Base-by-base conservation (phyloP, 1,140 invertebrate genomes). In the Papilio machaon region DNA sequence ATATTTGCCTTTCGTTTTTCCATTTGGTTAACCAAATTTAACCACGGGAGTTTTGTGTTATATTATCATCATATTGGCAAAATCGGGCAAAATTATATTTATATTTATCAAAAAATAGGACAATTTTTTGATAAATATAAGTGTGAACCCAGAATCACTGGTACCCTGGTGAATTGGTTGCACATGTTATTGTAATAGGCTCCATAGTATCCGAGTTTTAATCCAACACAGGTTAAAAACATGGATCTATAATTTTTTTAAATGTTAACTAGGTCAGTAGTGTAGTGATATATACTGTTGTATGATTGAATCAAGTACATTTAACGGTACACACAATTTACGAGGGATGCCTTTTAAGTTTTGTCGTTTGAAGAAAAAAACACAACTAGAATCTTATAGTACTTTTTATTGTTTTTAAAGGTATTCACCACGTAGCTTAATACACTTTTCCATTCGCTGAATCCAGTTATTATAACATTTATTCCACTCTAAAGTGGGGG, bases 211-310 rank as follows among this genome's bases (percentile, higher is more conserved):
- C 23, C 2, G 58, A 60, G n/a, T 23, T 60, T 9, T 23, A 60
- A 60, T 10, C 17, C 58, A n/a, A 60, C 19, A 60, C 7, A 60
- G 17, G 8, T 23, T 60, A 19, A 10, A n/a, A 19, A 60, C 19
- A 64, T 30, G 23, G 10, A 13, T 30, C 11, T 35, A 35, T 64
- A 13, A 30, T 11, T 64, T 64, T 64, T 64, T 64, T 13, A 70
- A 38, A 35, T 70, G 3, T 70, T 35, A 70, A 70, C 64, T 70
- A 70, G 64, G 64, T 70, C 64, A 70, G 64, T 70, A 6, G 52
- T 54, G 52, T 54, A 43, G 13, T 38, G 17, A 35, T 70, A 35
- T 67, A 6, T 9, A 17, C 11, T 7, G 4, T 17, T 35, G 23
- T 67, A 13, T 67, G 64, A 70, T 70, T 13, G 13, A 35, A 70